phyloP scores from a whole-genome alignment of 2,113 vertebrate species.

The Onychostoma macrolepis region DNA sequence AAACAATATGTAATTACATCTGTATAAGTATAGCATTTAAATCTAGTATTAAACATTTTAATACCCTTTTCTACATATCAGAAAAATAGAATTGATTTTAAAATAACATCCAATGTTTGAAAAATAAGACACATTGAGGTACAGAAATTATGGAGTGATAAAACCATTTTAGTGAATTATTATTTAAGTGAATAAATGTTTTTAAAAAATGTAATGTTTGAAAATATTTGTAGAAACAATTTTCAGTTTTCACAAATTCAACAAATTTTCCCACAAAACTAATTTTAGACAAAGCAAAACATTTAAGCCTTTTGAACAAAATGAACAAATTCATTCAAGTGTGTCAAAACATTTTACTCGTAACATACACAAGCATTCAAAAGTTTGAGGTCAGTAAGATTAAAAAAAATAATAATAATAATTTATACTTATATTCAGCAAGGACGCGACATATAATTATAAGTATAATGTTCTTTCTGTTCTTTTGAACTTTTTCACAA shows the following conservation, averaged over 20 bases:
- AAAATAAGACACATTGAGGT: not conserved
- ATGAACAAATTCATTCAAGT: too few relatives aligned
- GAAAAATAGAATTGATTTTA: not conserved
- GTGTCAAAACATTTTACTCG: not conserved
- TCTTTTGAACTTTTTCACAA: not conserved
- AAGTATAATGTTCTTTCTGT: too few relatives aligned
- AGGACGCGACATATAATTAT: not conserved
- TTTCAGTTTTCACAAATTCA: not conserved
- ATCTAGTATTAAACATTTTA: not conserved
- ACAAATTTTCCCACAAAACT: not conserved
- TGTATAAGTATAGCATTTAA: not conserved
- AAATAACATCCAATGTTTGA: not conserved
- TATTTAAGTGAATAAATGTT: not conserved
- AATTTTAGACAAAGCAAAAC: not conserved
- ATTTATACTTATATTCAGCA: not conserved
- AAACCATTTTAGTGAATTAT: not conserved
- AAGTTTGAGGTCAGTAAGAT: not conserved
- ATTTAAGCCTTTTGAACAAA: not conserved
- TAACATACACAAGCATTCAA: not conserved
- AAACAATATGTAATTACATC: not conserved
- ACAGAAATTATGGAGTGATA: not conserved
- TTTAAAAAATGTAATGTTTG: not conserved
- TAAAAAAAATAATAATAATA: too few relatives aligned
- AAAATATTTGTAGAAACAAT: not conserved
- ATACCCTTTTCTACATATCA: not conserved